Evolutionary conservation across 2,888 invertebrate species (phyloP).

Genomic region (Lithophane semibrunnea): DNA sequence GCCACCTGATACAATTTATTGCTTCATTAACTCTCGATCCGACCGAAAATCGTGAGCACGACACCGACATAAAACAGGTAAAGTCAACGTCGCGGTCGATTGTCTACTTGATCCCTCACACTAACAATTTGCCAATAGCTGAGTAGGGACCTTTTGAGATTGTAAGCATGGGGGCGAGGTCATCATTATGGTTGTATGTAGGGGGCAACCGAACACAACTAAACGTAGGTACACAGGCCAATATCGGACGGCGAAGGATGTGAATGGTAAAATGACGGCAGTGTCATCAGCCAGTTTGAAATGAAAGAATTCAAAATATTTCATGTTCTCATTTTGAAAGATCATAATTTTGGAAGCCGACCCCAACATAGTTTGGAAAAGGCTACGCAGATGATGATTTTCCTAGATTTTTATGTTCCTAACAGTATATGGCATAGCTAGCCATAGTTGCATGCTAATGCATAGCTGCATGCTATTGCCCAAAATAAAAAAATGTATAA

Average conservation of each 20-base stretch:
- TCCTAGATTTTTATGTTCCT: not conserved
- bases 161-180: conserved; percentile 10
- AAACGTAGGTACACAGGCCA: too few species aligned
- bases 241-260: too few species aligned
- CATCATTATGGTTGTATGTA: conserved; percentile 9
- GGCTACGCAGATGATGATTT: not conserved
- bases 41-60: conserved; percentile 56
- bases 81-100: conserved; percentile 17
- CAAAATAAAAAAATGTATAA: not conserved
- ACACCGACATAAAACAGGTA: conserved; percentile 48
- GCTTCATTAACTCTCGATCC: conserved; percentile 34
- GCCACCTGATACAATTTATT: conserved; percentile 32
- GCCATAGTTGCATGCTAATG: too few species aligned
- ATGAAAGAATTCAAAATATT: not conserved
- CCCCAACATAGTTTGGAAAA: not conserved
- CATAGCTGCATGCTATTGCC: too few species aligned
- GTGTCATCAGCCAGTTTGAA: not conserved
- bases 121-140: conserved; percentile 43
- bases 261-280: not conserved
- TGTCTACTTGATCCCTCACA: conserved; percentile 51
- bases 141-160: conserved; percentile 33
- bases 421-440: not conserved
- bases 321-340: not conserved
- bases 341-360: not conserved
- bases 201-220: not conserved